Evolutionary conservation across 2,113 vertebrate species (phyloP), one percentile per base, ranked within the genome.

Genomic region (Tachycineta bicolor): DNA sequence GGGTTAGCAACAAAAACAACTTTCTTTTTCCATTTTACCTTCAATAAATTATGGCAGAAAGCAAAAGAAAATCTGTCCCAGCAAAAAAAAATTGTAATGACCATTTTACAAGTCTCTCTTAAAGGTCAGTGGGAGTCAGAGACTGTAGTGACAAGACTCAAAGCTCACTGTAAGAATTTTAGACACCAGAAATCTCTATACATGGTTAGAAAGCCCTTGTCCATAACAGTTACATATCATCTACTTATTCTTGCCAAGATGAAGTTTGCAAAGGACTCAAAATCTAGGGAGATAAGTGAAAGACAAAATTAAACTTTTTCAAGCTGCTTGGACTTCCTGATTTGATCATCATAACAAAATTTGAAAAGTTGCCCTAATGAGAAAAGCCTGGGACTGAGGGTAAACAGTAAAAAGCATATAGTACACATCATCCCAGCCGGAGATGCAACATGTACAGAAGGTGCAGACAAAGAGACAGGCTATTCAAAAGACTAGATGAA

Each of bases 41-140:
- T 68, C 19, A 47, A 55, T 14, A 25, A 76, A 52, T 49, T 83
- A 76, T 13, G 8, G 29, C 33, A 86, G 49, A 76, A 68, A 90
- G 31, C 8, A 87, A 76, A 91, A 71, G 18, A 67, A 89, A 87
- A 87, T 80, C 67, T 65, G 7, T 60, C 34, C 34, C 1, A 0
- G 65, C 18, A 84, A 60, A 82, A 78, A n/a, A 37, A 91, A 84
- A 91, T 28, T 75, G 14, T 33, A 89, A 81, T 78, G 37, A 23
- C 24, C 47, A 14, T 56, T 82, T 91, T 49, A 46, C 24, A 79
- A 26, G 8, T 62, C 49, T 76, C n/a, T 91, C 41, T 52, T 89
- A 93, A 93, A 97, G 62, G 92, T 94, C 84, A 94, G 14, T 11
- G 29, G 39, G 41, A 91, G 25, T 68, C 59, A 91, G 74, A 71